These are phyloP conservation scores for Scaptomyza parva DNA, from an alignment of 2,888 invertebrate species.

Conservation along the genomic window DNA sequence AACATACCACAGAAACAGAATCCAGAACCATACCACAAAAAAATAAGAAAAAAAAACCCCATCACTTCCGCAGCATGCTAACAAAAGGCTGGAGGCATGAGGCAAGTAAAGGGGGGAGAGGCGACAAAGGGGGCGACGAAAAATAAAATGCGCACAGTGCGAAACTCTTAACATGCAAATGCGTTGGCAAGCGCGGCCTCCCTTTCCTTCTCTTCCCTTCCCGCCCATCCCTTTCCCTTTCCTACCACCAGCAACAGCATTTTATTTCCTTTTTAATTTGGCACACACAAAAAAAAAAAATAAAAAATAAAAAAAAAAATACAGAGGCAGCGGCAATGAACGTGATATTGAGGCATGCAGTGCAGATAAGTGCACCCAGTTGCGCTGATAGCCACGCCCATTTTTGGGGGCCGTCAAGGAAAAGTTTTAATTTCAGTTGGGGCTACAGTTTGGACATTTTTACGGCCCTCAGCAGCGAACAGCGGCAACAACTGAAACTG, in stretches of 20 bases:
- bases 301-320: constrained; percentile 12
- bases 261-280: constrained; percentile 75
- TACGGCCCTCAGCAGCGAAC: constrained; percentile 20
- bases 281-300: constrained; percentile 29
- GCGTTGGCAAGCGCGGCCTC: constrained; percentile 48
- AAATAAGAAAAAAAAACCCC: constrained; percentile 26
- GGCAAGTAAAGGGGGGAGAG: constrained; percentile 3
- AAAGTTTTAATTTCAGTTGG: constrained; percentile 80
- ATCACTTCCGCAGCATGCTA: constrained; percentile 56
- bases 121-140: constrained; percentile 3
- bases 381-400: constrained; percentile 60
- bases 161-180: constrained; percentile 78
- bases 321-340: constrained; percentile 28
- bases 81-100: constrained; percentile 27
- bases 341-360: constrained; percentile 74
- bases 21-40: constrained; percentile 16
- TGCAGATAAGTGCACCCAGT: constrained; percentile 72
- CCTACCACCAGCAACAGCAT: constrained; percentile 9
- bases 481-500: constrained; percentile 6
- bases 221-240: neutral
- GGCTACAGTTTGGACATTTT: constrained; percentile 55
- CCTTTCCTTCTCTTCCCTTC: constrained; percentile 8
- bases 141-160: constrained; percentile 72
- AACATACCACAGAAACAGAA: constrained; percentile 31
- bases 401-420: constrained; percentile 60